phyloP scores from a whole-genome alignment of 2,113 vertebrate genomes.

The Myotis davidii region DNA sequence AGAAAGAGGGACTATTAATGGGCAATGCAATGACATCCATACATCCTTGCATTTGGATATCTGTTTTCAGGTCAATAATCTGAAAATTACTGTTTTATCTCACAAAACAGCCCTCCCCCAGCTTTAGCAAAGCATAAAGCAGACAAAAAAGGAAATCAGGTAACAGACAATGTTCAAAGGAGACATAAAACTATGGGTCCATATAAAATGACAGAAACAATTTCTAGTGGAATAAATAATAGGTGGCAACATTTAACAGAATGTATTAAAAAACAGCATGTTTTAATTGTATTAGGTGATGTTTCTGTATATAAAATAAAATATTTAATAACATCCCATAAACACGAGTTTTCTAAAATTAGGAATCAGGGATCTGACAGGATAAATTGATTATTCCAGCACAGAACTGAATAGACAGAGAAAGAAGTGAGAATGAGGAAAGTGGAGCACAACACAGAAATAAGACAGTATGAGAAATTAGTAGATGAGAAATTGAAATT shows the following conservation, averaged over 20 bases:
- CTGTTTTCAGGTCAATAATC: neutral
- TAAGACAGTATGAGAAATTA: neutral
- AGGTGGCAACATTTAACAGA: neutral
- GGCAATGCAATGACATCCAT: neutral
- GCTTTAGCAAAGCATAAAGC: neutral
- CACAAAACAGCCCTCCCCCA: neutral
- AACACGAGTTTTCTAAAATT: neutral
- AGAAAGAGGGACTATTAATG: neutral
- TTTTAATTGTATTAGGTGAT: neutral
- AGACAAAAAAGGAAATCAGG: neutral
- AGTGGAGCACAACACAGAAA: neutral
- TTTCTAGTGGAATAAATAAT: neutral
- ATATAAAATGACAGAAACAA: neutral
- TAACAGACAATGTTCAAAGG: conserved; percentile 7
- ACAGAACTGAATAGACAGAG: neutral
- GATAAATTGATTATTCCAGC: neutral
- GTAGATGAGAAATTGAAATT: neutral
- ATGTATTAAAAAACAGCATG: neutral
- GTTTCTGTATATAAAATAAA: neutral
- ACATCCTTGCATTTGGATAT: conserved; percentile 7
- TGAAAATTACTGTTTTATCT: conserved; percentile 13
- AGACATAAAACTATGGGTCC: neutral
- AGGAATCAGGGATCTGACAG: neutral
- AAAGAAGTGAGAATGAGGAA: neutral
- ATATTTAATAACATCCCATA: neutral